Evolutionary conservation across 2,888 invertebrate genomes (phyloP), one percentile per base, ranked within the genome.

Genomic region (Philhelius pedissequus): DNA sequence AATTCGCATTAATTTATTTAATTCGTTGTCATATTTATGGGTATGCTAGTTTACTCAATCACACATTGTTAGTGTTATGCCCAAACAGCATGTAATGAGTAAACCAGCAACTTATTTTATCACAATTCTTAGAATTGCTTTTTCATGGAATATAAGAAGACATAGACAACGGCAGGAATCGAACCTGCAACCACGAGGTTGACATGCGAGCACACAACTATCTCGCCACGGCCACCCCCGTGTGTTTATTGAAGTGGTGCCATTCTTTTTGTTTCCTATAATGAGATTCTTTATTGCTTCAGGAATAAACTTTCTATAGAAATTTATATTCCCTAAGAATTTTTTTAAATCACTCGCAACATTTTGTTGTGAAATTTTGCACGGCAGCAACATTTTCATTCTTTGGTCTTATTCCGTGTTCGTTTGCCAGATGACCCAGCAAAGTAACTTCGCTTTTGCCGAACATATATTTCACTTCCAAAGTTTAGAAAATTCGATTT

Each of bases 401-500:
- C 5, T 15, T 43, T 15, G 15, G 60, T 30, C 43, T 60, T 27
- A 60, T 60, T 0, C 60, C 43, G 15, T 43, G 18, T 27, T 43
- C 45, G 38, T 62, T 62, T 25, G 43, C 43, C 27, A 43, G 43
- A 27, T 60, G 40, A 11, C 60, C 27, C 11, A 62, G 30, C 20
- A 45, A 62, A 45, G 5, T 45, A 6, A 62, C 62, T 62, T 45
- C 62, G n/a, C 62, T 62, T 45, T 62, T 27, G 30, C 62, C 30
- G 18, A 62, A 62, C 43, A 62, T 30, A 30, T 45, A 62, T 45
- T 38, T 38, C 6, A 30, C 27, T 6, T 45, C 18, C 30, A 45
- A 45, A 9, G 15, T 30, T 45, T 13, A 6, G 11, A 62, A 30
- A 25, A 62, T 45, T 62, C 30, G 45, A 25, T 9, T 22, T 7